Percentiles rank a stretch among this genome's conserved stretches.
phyloP scores from a whole-genome alignment of 2,888 invertebrate species.

The Xylota segnis region DNA sequence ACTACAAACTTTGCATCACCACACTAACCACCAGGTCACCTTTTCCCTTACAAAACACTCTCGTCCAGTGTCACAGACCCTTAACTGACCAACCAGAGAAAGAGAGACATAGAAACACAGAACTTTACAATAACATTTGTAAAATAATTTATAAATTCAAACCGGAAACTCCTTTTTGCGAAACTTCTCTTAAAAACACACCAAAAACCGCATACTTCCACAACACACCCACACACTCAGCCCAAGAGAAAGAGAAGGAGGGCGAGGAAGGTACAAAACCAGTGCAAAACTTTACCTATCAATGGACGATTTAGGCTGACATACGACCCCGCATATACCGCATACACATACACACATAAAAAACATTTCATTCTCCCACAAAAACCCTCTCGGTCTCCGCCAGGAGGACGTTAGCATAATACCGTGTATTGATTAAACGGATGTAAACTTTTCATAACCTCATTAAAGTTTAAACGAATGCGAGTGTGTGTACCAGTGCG shows the following conservation, averaged over 20 bases:
- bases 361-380: constrained; percentile 31
- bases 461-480: constrained; percentile 73
- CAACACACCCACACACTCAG: constrained; percentile 15
- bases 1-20: background rate
- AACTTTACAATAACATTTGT: constrained; percentile 46
- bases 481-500: constrained; percentile 21
- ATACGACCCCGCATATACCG: constrained; percentile 57
- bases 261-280: background rate
- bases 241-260: background rate
- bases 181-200: background rate
- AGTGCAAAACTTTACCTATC: constrained; percentile 61
- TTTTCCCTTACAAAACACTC: background rate
- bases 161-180: constrained; percentile 60
- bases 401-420: constrained; percentile 37
- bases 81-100: background rate
- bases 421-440: constrained; percentile 75
- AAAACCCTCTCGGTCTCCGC: background rate
- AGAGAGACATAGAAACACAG: background rate
- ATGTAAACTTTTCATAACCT: constrained; percentile 76
- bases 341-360: constrained; percentile 21
- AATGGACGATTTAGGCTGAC: constrained; percentile 66
- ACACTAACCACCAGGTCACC: background rate
- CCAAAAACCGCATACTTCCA: constrained; percentile 46
- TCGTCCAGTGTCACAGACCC: background rate
- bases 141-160: constrained; percentile 59